These are phyloP conservation scores for Corydoras maculifer DNA, from an alignment of 2,113 vertebrate species.

Conservation along the genomic window DNA sequence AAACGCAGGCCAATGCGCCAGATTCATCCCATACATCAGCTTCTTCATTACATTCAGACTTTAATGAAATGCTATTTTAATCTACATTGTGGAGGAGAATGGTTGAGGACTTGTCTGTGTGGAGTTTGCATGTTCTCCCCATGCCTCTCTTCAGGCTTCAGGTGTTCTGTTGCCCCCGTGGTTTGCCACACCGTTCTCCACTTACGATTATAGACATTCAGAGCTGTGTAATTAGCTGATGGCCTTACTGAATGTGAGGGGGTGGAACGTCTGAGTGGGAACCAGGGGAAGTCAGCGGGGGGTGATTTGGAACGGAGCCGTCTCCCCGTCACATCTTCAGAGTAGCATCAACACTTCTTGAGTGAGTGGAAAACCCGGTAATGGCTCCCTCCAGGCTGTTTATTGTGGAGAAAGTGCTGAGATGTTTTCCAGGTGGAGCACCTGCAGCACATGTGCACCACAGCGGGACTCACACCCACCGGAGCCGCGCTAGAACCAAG, in stretches of 20 bases:
- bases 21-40: conserved; percentile 1
- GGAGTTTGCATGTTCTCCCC: too few species aligned
- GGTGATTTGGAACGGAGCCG: conserved; percentile 11
- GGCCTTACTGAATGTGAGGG: too few species aligned
- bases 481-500: neutral
- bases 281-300: neutral
- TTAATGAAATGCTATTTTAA: too few species aligned
- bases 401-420: conserved; percentile 12
- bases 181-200: too few species aligned
- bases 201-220: too few species aligned
- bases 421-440: conserved; percentile 35
- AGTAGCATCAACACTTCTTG: conserved; percentile 56
- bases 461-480: conserved; percentile 32
- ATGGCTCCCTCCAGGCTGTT: conserved; percentile 30
- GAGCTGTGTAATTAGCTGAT: too few species aligned
- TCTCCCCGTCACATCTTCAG: conserved; percentile 54
- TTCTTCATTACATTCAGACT: too few species aligned
- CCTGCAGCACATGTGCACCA: conserved; percentile 55
- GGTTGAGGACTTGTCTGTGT: too few species aligned
- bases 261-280: neutral
- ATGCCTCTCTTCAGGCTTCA: too few species aligned
- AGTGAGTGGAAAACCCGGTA: conserved; percentile 61
- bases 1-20: conserved; percentile 17
- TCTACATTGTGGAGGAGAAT: too few species aligned
- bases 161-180: too few species aligned